A percentile compares a stretch with the other conserved stretches of the same genome.
Conservation (phyloP, 2,113 vertebrate genomes). For the Cavia aperea region DNA sequence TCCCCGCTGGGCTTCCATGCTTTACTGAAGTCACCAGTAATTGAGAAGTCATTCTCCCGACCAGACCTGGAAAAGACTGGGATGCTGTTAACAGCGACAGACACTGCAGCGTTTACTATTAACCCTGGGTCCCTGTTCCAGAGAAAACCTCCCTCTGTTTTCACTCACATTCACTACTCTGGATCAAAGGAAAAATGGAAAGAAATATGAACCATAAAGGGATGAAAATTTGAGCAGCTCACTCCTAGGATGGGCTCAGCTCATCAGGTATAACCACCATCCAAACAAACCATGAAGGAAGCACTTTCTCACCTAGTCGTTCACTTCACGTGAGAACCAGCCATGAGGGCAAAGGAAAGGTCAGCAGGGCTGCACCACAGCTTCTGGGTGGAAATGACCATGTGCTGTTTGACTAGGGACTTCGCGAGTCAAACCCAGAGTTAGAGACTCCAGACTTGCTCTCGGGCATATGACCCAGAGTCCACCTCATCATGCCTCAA, state of each 20-base stretch:
- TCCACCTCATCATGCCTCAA: neutral
- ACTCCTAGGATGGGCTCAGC: neutral
- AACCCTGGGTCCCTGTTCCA: neutral
- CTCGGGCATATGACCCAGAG: neutral
- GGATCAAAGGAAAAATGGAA: slow-evolving; percentile 33
- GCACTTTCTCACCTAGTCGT: neutral
- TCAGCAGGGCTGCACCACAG: accelerated
- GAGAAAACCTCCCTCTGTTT: neutral
- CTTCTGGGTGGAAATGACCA: neutral
- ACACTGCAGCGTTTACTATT: neutral
- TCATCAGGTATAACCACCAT: neutral
- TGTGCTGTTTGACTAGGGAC: neutral
- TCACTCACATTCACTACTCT: neutral
- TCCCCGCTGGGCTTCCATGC: neutral
- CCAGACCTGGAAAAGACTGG: neutral
- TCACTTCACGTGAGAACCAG: neutral
- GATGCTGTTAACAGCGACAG: neutral
- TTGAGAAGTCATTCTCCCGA: neutral
- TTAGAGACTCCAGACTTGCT: neutral
- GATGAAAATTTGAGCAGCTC: neutral
- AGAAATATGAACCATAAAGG: neutral
- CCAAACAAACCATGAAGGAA: neutral
- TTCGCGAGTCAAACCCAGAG: neutral
- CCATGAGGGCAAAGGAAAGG: neutral
- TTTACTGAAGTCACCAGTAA: neutral